phyloP scores from a whole-genome alignment of 2,888 invertebrate species.

The Leucoma salicis region DNA sequence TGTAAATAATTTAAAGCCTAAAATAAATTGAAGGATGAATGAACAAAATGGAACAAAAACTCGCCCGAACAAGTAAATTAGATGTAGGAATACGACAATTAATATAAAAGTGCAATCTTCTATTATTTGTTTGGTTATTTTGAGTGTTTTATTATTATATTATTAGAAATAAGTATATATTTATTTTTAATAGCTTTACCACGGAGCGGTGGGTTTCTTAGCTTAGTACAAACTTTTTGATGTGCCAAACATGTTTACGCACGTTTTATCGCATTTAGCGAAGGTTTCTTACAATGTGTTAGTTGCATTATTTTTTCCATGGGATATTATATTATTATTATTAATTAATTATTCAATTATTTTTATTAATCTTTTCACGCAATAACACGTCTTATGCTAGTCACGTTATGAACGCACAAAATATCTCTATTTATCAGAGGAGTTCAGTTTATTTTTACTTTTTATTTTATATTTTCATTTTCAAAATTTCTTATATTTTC shows the following conservation, averaged over 20 bases:
- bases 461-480: slow-evolving; percentile 35
- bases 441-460: slow-evolving; percentile 38
- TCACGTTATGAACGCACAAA: slow-evolving; percentile 78
- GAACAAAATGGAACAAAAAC: slow-evolving; percentile 77
- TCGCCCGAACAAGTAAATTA: slow-evolving; percentile 78
- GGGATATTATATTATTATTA: slow-evolving; percentile 31
- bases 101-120: slow-evolving; percentile 74
- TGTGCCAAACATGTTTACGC: slow-evolving; percentile 76
- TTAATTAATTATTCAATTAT: slow-evolving; percentile 42
- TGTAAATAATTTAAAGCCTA: slow-evolving; percentile 66
- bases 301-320: slow-evolving; percentile 63
- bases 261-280: slow-evolving; percentile 70
- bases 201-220: slow-evolving; percentile 67
- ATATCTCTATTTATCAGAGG: slow-evolving; percentile 55
- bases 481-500: slow-evolving; percentile 37
- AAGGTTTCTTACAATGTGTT: slow-evolving; percentile 45
- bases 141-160: slow-evolving; percentile 52
- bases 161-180: slow-evolving; percentile 54
- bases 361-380: slow-evolving; percentile 63
- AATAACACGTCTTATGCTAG: slow-evolving; percentile 81
- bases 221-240: slow-evolving; percentile 76
- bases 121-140: slow-evolving; percentile 61
- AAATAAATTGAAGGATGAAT: slow-evolving; percentile 59
- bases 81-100: slow-evolving; percentile 57
- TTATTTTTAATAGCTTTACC: slow-evolving; percentile 72